A percentile compares a stretch with the other conserved stretches of the same genome.
Evolutionary conservation across 1,140 invertebrate species (phyloP).

Genomic region (Cherax destructor): DNA sequence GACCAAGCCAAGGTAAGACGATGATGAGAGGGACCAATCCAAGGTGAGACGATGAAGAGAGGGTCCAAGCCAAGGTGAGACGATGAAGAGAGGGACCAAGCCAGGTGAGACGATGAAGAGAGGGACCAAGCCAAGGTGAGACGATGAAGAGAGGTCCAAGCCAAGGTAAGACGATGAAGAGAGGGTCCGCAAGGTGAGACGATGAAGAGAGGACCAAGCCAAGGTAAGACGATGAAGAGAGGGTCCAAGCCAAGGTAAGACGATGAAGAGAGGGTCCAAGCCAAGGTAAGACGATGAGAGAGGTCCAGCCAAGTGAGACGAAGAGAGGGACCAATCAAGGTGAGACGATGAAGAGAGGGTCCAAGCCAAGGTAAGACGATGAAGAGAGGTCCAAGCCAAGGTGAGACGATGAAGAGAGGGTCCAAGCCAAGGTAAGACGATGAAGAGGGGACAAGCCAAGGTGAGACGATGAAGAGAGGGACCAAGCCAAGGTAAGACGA

Average conservation of each 20-base stretch:
- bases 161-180: neutral
- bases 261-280: too few relatives aligned
- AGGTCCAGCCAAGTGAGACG: neutral
- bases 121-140: too few relatives aligned
- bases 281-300: too few relatives aligned
- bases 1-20: neutral
- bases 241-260: neutral
- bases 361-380: neutral
- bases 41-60: neutral
- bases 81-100: neutral
- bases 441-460: too few relatives aligned
- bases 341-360: neutral
- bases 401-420: neutral
- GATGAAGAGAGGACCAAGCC: too few relatives aligned
- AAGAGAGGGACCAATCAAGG: neutral
- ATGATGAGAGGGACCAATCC: neutral
- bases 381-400: too few relatives aligned
- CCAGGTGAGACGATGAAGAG: too few relatives aligned
- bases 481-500: neutral
- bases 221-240: neutral
- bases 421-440: neutral
- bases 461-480: neutral
- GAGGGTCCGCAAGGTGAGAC: neutral
- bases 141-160: neutral
- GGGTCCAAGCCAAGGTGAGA: too few relatives aligned